These are phyloP conservation scores for Porites lutea DNA, from an alignment of 64 coral and sea anemone species.

Conservation along the genomic window DNA sequence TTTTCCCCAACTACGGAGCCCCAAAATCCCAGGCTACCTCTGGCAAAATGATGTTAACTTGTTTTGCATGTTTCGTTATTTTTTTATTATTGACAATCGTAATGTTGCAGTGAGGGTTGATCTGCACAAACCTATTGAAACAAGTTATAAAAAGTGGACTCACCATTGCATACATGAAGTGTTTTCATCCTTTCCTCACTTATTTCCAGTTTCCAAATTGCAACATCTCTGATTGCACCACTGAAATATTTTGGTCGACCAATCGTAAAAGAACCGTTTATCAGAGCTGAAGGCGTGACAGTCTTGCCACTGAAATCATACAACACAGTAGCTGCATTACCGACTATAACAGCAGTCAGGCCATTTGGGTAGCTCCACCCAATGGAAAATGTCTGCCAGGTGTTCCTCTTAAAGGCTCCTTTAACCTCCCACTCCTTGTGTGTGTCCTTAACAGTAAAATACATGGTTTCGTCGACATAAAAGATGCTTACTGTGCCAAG, in stretches of 20 bases:
- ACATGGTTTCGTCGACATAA: background rate
- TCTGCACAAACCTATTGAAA: too few species aligned
- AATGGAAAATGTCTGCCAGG: conserved; percentile 40
- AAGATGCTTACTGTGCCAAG: background rate
- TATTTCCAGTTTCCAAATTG: conserved; percentile 22
- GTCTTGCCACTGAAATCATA: background rate
- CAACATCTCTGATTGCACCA: conserved; percentile 30
- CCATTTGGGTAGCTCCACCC: conserved; percentile 43
- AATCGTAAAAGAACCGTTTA: background rate
- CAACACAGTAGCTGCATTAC: background rate
- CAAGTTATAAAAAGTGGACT: background rate
- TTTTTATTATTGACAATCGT: too few species aligned
- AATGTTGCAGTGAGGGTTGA: too few species aligned
- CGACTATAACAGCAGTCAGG: conserved; percentile 4
- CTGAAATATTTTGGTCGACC: conserved; percentile 30
- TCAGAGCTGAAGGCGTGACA: background rate
- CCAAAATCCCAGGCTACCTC: too few species aligned
- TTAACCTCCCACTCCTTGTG: conserved; percentile 20
- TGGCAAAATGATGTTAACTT: too few species aligned
- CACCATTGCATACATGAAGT: conserved; percentile 40
- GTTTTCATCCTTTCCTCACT: conserved; percentile 6
- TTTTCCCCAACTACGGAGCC: too few species aligned
- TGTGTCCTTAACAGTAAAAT: background rate
- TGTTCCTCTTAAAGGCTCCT: background rate
- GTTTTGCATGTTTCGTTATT: too few species aligned